Evolutionary conservation across 2,888 invertebrate genomes (phyloP).

Genomic region (Phoenoteleia sp.): DNA sequence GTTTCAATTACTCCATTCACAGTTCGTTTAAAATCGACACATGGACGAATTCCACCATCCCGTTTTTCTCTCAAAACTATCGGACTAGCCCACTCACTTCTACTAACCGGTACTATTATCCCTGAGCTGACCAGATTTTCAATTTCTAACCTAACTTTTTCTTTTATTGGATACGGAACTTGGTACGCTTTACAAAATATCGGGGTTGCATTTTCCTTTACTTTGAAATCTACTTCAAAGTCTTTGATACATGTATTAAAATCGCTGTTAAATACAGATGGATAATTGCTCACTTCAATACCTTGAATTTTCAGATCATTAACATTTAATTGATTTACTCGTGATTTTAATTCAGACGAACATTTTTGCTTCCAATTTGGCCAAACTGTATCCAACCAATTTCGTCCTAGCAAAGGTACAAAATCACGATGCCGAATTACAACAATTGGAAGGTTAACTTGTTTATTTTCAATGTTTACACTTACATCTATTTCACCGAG

Average conservation of each 20-base stretch:
- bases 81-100: conserved; percentile 19
- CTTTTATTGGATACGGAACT: conserved; percentile 21
- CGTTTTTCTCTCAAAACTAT: neutral
- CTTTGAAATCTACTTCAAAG: conserved; percentile 4
- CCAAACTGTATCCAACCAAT: neutral
- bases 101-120: neutral
- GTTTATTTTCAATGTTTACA: neutral
- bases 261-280: neutral
- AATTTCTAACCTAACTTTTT: conserved; percentile 16
- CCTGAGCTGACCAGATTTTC: neutral
- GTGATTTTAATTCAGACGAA: neutral
- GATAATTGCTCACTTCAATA: neutral
- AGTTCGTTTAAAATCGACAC: conserved; percentile 19
- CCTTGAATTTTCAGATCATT: neutral
- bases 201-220: conserved; percentile 24
- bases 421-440: neutral
- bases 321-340: neutral
- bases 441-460: neutral
- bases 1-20: conserved; percentile 8
- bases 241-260: conserved; percentile 7
- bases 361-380: neutral
- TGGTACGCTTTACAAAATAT: conserved; percentile 30
- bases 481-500: neutral
- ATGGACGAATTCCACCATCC: conserved; percentile 8
- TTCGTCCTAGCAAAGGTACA: neutral